Evolutionary conservation across 2,113 vertebrate genomes (phyloP).

Genomic region (Chionis minor): DNA sequence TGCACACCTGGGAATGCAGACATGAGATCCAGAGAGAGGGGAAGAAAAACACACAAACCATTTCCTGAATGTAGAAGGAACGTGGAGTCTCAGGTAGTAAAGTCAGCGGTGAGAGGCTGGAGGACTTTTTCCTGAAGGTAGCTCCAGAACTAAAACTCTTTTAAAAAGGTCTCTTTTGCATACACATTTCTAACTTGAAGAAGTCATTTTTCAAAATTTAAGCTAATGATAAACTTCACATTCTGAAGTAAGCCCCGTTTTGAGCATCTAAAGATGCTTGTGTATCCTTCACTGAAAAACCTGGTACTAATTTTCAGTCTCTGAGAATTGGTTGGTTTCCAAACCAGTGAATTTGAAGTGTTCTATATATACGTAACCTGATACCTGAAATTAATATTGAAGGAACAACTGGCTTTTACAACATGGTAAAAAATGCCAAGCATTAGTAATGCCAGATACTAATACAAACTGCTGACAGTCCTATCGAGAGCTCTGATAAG

Average conservation of each 20-base stretch:
- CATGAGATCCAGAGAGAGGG: not conserved
- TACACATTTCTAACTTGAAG: not conserved
- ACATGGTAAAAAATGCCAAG: not conserved
- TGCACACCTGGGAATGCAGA: not conserved
- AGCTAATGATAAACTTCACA: not conserved
- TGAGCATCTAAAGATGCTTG: not conserved
- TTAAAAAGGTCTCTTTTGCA: not conserved
- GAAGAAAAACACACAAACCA: not conserved
- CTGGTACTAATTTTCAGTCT: not conserved
- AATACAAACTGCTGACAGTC: not conserved
- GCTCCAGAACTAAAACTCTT: not conserved
- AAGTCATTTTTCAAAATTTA: not conserved
- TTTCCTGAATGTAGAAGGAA: not conserved
- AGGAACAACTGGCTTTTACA: conserved; percentile 13
- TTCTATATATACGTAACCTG: not conserved
- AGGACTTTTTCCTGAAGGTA: not conserved
- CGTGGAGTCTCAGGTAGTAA: not conserved
- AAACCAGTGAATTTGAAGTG: not conserved
- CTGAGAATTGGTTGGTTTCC: not conserved
- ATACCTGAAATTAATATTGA: not conserved
- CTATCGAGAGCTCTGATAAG: not conserved
- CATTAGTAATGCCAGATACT: not conserved
- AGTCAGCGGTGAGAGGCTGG: not conserved
- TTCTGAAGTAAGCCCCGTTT: not conserved
- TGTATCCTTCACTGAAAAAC: not conserved